These are phyloP conservation scores for Monochamus alternatus DNA, from an alignment of 2,888 invertebrate species.

Conservation along the genomic window DNA sequence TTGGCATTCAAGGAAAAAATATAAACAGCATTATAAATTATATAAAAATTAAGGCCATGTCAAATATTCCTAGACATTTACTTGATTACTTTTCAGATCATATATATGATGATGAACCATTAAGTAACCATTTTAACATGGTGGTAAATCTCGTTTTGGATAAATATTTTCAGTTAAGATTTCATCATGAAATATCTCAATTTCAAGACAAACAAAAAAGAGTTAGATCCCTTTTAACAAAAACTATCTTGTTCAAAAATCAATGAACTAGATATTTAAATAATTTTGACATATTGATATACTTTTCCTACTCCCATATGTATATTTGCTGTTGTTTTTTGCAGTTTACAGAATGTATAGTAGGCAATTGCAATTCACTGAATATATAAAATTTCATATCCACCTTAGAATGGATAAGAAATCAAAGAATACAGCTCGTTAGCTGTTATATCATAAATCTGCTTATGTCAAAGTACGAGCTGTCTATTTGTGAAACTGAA, in stretches of 20 bases:
- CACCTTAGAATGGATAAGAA: too few species aligned
- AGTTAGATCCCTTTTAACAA: not conserved
- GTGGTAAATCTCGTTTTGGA: conserved; percentile 40
- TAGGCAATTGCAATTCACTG: too few species aligned
- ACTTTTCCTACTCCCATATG: too few species aligned
- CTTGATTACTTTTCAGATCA: conserved; percentile 35
- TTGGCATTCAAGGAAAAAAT: conserved; percentile 29
- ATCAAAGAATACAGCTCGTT: too few species aligned
- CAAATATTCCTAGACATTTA: conserved; percentile 19
- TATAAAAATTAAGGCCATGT: conserved; percentile 29
- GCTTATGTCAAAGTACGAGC: too few species aligned
- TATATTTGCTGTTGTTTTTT: too few species aligned
- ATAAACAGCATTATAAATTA: not conserved
- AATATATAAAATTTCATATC: too few species aligned
- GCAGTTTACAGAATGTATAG: too few species aligned
- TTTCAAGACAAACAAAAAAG: not conserved
- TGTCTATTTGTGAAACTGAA: too few species aligned
- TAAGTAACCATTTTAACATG: conserved; percentile 28
- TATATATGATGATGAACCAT: conserved; percentile 41
- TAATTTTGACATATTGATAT: too few species aligned
- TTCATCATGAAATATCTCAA: conserved; percentile 25
- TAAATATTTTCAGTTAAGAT: conserved; percentile 37
- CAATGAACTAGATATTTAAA: not conserved
- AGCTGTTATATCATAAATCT: too few species aligned
- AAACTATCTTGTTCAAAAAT: not conserved